Evolutionary conservation across 2,113 vertebrate genomes (phyloP), one percentile per base, ranked within the genome.

Genomic region (Acrocephalus kingi): DNA sequence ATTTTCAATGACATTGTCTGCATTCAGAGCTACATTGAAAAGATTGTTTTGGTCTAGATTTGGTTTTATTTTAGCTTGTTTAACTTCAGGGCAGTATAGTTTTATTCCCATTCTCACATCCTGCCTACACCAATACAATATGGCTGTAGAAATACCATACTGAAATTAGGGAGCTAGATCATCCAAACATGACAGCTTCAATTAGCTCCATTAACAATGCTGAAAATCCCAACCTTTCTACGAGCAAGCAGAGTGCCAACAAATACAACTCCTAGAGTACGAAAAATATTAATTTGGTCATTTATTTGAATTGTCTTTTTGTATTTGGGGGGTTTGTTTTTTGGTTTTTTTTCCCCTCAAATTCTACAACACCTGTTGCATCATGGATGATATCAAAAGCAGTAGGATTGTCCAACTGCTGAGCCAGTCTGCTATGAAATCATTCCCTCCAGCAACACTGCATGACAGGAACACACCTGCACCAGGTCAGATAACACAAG

Each of bases 391-490:
- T 5, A 22, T 21, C 51, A 19, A 64, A 75, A 76, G 41, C 1
- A 1, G 9, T 3, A 31, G 35, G 5, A 7, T 16, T 43, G 25
- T 48, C 41, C 33, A 31, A 0, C 6, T 54, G 27, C 55, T 89
- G 27, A 80, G 49, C 8, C 9, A 7, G 13, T 37, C 22, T 66
- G n/a, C 37, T 20, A 8, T 4, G 28, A 49, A 68, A 66, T 55
- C 19, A 15, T 41, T 80, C 59, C 45, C 31, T 76, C 17, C 39
- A 88, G 67, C 62, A 85, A 31, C 10, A 2, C 6, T 23, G 11
- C n/a, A 23, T 7, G 61, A n/a, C 0, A 0, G 15, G 24, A 90
- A 28, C 45, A 61, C 62, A 49, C 19, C 62, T 85, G 33, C 9
- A 83, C 33, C 30, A 72, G 35, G 74, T 54, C 61, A 63, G n/a